A percentile compares a stretch with the other conserved stretches of the same genome.
phyloP scores from a whole-genome alignment of 2,797 vertebrate genomes.

The Anguilla obscura region DNA sequence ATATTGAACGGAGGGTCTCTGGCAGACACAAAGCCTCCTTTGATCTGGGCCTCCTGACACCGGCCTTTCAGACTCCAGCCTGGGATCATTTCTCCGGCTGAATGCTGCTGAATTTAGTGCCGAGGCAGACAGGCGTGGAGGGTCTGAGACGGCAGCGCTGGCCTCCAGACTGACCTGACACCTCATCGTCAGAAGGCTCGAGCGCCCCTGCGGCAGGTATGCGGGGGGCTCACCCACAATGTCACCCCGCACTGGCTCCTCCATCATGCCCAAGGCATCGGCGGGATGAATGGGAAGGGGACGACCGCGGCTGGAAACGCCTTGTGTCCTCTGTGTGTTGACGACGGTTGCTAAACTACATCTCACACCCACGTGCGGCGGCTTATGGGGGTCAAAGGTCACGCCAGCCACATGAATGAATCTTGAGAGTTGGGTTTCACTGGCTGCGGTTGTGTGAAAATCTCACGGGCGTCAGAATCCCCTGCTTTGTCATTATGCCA shows the following conservation, averaged over 20 bases:
- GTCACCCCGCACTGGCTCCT: neutral
- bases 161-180: constrained; percentile 56
- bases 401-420: constrained; percentile 54
- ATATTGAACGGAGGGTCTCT: neutral
- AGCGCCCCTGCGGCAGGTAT: neutral
- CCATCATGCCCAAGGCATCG: constrained; percentile 4
- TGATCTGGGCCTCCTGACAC: constrained; percentile 51
- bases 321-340: constrained; percentile 10
- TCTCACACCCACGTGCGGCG: constrained; percentile 10
- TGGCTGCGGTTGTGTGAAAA: constrained; percentile 19
- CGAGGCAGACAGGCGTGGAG: constrained; percentile 39
- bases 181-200: constrained; percentile 41
- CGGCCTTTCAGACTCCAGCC: constrained; percentile 44
- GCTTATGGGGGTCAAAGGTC: constrained; percentile 32
- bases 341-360: constrained; percentile 36
- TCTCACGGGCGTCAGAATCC: constrained; percentile 15
- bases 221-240: neutral
- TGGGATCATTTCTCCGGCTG: constrained; percentile 31
- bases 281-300: constrained; percentile 29
- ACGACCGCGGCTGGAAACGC: constrained; percentile 17
- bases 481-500: constrained; percentile 17
- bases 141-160: constrained; percentile 39
- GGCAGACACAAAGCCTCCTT: constrained; percentile 57
- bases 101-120: constrained; percentile 40
- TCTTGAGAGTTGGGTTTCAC: constrained; percentile 36